A percentile compares a stretch with the other conserved stretches of the same genome.
These are phyloP conservation scores for Colaptes auratus DNA, from an alignment of 2,113 vertebrate species.

Conservation along the genomic window DNA sequence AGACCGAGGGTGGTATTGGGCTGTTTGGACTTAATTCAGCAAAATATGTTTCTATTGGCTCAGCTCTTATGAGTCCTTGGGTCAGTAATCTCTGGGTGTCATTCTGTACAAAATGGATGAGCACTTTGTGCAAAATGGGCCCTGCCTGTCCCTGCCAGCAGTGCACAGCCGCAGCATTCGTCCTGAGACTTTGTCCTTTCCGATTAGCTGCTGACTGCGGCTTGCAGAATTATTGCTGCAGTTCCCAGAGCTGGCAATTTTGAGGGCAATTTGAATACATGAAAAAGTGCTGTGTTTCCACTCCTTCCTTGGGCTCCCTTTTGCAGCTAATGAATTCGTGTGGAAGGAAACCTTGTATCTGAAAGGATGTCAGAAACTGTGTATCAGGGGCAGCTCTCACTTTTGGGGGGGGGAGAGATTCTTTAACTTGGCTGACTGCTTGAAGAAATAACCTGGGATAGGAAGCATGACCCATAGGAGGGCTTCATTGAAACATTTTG, in stretches of 20 bases:
- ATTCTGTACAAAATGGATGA: neutral
- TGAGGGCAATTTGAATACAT: neutral
- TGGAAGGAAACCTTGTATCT: neutral
- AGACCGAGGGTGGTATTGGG: neutral
- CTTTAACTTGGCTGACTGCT: neutral
- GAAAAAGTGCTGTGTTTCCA: neutral
- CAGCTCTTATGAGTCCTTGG: neutral
- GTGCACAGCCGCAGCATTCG: neutral
- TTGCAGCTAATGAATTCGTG: neutral
- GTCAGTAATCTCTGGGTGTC: neutral
- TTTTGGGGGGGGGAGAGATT: neutral
- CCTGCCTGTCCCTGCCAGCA: neutral
- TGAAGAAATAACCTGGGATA: neutral
- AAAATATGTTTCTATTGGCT: neutral
- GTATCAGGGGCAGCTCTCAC: neutral
- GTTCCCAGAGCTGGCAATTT: neutral
- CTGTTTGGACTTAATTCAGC: neutral
- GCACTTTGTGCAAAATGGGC: neutral
- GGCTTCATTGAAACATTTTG: neutral
- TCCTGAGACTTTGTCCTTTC: conserved; percentile 10
- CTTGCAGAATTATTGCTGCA: conserved; percentile 18
- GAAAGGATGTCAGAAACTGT: neutral
- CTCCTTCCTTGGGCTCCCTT: neutral
- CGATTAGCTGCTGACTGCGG: neutral
- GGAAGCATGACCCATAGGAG: accelerated